These are phyloP conservation scores for Channa argus DNA, from an alignment of 2,113 vertebrate species.

Conservation along the genomic window DNA sequence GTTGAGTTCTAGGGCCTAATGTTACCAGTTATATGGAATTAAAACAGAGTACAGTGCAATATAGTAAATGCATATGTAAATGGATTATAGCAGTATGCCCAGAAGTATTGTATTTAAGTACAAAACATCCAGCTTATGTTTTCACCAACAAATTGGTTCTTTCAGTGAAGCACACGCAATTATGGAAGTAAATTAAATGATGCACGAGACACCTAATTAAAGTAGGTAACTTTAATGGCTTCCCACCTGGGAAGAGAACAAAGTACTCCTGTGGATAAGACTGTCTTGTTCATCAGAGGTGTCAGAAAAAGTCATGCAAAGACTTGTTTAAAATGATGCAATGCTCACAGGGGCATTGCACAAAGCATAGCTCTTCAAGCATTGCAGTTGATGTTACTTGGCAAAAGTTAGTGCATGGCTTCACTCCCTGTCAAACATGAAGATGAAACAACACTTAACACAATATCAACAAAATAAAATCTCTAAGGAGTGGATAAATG, in stretches of 20 bases:
- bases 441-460: conserved; percentile 17
- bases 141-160: neutral
- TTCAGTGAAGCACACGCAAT: neutral
- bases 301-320: conserved; percentile 6
- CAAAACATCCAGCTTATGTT: neutral
- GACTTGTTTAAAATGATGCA: conserved; percentile 24
- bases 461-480: conserved; percentile 7
- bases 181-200: neutral
- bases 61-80: neutral
- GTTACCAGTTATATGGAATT: neutral
- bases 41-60: neutral
- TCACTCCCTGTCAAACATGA: conserved; percentile 13
- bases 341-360: conserved; percentile 15
- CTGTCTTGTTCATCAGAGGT: conserved; percentile 13
- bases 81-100: neutral
- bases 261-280: conserved; percentile 5
- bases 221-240: conserved; percentile 12
- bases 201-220: conserved; percentile 21
- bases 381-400: neutral
- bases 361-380: conserved; percentile 14
- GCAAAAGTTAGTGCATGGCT: conserved; percentile 6
- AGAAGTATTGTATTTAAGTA: neutral
- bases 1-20: no score
- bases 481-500: neutral
- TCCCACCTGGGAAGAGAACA: conserved; percentile 20